Evolutionary conservation across 2,888 invertebrate species (phyloP).

Genomic region (Epiperipatus broadwayi): DNA sequence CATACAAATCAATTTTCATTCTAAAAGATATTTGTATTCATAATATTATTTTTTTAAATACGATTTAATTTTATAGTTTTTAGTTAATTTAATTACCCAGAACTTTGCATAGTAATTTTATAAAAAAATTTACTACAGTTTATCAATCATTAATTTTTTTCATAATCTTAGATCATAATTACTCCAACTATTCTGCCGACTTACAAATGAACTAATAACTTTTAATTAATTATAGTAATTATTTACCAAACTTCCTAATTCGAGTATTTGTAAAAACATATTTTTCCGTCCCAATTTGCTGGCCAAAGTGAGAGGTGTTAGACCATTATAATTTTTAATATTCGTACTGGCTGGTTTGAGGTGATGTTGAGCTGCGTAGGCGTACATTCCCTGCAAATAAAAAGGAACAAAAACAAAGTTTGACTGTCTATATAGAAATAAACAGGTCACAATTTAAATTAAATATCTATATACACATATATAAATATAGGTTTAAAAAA

Average conservation of each 20-base stretch:
- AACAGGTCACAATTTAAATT: constrained; percentile 5
- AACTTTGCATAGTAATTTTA: too few species aligned
- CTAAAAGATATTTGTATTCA: too few species aligned
- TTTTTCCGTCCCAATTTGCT: constrained; percentile 88
- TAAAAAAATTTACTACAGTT: too few species aligned
- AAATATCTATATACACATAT: too few species aligned
- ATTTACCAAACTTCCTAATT: constrained; percentile 40
- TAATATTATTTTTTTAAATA: too few species aligned
- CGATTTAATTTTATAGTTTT: too few species aligned
- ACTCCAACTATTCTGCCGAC: constrained; percentile 14
- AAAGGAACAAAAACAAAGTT: too few species aligned
- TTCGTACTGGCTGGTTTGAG: constrained; percentile 78
- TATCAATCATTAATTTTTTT: too few species aligned
- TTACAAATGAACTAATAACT: constrained; percentile 34
- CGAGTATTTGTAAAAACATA: constrained; percentile 94
- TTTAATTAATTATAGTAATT: constrained; percentile 16
- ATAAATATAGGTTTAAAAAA: too few species aligned
- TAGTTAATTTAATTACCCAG: too few species aligned
- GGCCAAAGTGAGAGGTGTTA: constrained; percentile 86
- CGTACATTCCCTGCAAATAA: constrained; percentile 72
- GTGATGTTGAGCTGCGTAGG: constrained; percentile 86
- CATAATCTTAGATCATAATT: too few species aligned
- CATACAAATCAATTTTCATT: too few species aligned
- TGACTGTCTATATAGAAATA: neutral
- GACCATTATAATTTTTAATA: constrained; percentile 63